Conservation (phyloP, 2,797 vertebrate species). For the Danio jaintianensis region DNA sequence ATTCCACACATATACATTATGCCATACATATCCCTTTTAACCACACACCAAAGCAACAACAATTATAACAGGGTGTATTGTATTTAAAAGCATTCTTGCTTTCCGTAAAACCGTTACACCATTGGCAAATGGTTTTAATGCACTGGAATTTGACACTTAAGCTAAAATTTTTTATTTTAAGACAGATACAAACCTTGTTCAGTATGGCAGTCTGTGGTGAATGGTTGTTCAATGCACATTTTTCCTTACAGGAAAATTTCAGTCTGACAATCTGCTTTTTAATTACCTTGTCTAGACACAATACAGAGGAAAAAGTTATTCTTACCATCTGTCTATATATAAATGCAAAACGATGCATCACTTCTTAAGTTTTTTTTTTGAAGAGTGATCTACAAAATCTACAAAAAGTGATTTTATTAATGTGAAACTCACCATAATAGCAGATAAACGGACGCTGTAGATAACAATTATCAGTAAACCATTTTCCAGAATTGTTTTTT, state of each 20-base stretch:
- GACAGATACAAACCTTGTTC: constrained; percentile 10
- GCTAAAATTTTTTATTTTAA: too few relatives aligned
- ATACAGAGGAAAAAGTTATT: neutral
- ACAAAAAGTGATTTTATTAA: too few relatives aligned
- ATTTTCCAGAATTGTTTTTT: constrained; percentile 22
- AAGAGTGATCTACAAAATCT: neutral
- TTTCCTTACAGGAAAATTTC: neutral
- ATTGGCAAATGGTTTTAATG: too few relatives aligned
- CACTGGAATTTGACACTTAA: too few relatives aligned
- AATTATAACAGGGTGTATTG: too few relatives aligned
- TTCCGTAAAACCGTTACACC: too few relatives aligned
- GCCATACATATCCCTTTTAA: too few relatives aligned
- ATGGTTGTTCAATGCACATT: neutral
- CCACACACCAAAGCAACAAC: too few relatives aligned
- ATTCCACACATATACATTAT: too few relatives aligned
- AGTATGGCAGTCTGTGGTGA: neutral
- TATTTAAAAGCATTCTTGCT: too few relatives aligned
- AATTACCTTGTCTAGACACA: neutral
- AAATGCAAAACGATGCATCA: too few relatives aligned
- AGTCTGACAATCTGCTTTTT: neutral
- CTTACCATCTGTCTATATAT: neutral
- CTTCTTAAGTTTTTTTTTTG: neutral
- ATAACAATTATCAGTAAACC: neutral
- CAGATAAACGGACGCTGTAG: constrained; percentile 28
- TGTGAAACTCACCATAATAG: constrained; percentile 40